phyloP scores from a whole-genome alignment of 2,797 vertebrate species.

The Acrossocheilus fasciatus region DNA sequence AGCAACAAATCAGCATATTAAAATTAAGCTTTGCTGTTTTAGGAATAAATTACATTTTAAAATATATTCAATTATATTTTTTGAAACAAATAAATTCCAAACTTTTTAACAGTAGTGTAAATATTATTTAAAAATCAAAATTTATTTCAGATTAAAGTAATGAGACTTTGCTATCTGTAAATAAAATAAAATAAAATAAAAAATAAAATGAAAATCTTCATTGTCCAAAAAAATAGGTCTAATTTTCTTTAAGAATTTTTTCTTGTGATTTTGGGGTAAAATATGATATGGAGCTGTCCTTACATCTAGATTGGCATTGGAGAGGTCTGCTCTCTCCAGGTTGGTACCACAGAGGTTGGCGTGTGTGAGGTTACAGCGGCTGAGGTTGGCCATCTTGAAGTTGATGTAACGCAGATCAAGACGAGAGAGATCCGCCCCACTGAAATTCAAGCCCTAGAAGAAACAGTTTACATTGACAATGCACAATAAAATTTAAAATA shows the following conservation, averaged over 20 bases:
- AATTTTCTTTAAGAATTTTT: background rate
- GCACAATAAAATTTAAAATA: background rate
- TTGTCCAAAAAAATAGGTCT: background rate
- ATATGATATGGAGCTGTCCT: slow-evolving; percentile 59
- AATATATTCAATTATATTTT: background rate
- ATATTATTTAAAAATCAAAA: background rate
- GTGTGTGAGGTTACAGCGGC: slow-evolving; percentile 90
- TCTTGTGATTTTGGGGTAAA: background rate
- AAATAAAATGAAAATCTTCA: background rate
- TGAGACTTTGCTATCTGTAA: background rate
- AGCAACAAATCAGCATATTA: background rate
- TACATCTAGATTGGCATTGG: slow-evolving; percentile 89
- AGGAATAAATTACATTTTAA: background rate
- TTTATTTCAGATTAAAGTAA: background rate
- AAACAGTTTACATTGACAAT: background rate
- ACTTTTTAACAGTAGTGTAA: background rate
- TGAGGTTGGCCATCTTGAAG: slow-evolving; percentile 97
- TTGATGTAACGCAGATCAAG: slow-evolving; percentile 85
- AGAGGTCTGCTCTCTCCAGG: slow-evolving; percentile 90
- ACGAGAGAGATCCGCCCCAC: slow-evolving; percentile 88
- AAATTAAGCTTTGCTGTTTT: background rate
- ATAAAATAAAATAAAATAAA: background rate
- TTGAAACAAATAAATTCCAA: background rate
- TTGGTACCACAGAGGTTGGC: slow-evolving; percentile 91
- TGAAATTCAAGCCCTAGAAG: slow-evolving; percentile 89